Percentiles rank a stretch among this genome's conserved stretches.
Conservation (phyloP, 2,113 vertebrate genomes). For the Carassius carassius region DNA sequence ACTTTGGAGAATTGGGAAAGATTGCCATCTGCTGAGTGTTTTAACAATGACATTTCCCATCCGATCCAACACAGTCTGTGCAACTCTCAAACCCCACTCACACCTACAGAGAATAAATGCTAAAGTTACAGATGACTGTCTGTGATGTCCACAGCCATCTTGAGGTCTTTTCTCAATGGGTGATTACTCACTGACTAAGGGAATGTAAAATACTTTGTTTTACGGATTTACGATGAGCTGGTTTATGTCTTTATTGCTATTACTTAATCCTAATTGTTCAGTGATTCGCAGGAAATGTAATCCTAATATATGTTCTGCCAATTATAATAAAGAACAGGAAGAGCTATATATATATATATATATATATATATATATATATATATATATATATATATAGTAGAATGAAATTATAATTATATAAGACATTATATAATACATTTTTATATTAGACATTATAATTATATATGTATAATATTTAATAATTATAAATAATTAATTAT, state of each 20-base stretch:
- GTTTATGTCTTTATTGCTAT: not conserved
- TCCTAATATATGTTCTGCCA: not conserved
- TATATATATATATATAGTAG: too few relatives aligned
- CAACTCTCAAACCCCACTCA: not conserved
- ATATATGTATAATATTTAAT: too few relatives aligned
- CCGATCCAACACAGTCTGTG: too few relatives aligned
- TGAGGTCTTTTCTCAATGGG: not conserved
- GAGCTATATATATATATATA: too few relatives aligned
- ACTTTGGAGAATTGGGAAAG: not conserved
- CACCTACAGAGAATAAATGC: not conserved
- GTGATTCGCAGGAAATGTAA: not conserved
- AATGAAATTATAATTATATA: too few relatives aligned
- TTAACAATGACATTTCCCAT: conserved; percentile 2
- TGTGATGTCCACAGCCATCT: not conserved
- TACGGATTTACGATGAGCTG: not conserved
- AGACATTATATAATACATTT: too few relatives aligned
- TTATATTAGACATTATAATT: too few relatives aligned
- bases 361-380: too few relatives aligned
- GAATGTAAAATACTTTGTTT: not conserved
- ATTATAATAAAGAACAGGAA: too few relatives aligned
- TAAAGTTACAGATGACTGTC: not conserved
- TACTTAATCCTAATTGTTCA: not conserved
- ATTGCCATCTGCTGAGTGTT: conserved; percentile 35
- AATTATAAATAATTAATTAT: too few relatives aligned
- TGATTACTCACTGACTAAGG: not conserved